phyloP scores from a whole-genome alignment of 1,140 invertebrate species.

The Halictus rubicundus region DNA sequence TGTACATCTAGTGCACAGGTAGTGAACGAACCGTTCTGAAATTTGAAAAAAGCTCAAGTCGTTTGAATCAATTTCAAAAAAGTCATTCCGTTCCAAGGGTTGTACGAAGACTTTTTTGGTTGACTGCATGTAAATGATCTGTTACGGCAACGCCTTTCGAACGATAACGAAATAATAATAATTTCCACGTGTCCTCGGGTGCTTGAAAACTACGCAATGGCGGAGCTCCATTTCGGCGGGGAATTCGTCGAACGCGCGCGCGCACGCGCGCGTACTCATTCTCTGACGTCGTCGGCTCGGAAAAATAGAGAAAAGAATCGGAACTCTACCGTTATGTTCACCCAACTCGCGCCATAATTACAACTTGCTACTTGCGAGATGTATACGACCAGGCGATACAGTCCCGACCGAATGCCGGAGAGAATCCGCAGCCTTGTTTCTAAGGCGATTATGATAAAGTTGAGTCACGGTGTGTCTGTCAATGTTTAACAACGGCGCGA shows the following conservation, averaged over 20 bases:
- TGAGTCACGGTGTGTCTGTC: background rate
- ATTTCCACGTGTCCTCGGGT: background rate
- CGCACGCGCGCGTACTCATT: conserved; percentile 37
- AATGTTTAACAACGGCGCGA: background rate
- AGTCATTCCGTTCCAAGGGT: no score
- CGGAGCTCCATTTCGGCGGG: conserved; percentile 53
- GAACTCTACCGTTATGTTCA: conserved; percentile 69
- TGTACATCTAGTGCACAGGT: no score
- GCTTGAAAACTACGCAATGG: background rate
- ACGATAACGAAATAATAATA: no score
- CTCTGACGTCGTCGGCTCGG: conserved; percentile 1
- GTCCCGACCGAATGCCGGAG: conserved; percentile 3
- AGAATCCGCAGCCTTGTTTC: conserved; percentile 5
- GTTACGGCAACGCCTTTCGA: no score
- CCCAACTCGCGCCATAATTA: conserved; percentile 66
- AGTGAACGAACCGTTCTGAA: no score
- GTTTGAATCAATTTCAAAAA: no score
- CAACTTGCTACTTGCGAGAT: conserved; percentile 51
- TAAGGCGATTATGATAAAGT: conserved; percentile 16
- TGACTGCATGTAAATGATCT: no score
- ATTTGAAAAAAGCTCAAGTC: no score
- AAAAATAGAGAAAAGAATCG: conserved; percentile 67
- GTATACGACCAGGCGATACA: conserved; percentile 1
- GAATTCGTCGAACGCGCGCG: conserved; percentile 50
- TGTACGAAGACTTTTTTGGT: no score